A percentile compares a stretch with the other conserved stretches of the same genome.
These are phyloP conservation scores for Chaitophorus viminalis DNA, from an alignment of 2,888 invertebrate genomes.

Conservation along the genomic window DNA sequence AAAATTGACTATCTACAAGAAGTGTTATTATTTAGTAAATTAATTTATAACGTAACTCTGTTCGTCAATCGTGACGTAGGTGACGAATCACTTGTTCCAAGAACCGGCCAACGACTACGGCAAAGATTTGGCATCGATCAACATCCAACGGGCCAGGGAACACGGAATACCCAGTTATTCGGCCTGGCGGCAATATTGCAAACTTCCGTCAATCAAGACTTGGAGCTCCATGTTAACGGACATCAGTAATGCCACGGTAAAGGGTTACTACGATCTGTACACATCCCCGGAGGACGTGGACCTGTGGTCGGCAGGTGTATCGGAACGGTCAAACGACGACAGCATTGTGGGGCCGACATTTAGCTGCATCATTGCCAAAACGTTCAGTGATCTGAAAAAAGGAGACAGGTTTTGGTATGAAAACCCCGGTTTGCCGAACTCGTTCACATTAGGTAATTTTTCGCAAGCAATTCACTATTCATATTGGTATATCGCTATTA, in stretches of 20 bases:
- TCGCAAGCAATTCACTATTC: no score
- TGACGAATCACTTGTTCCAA: slow-evolving; percentile 63
- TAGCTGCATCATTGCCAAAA: slow-evolving; percentile 79
- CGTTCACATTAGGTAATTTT: slow-evolving; percentile 68
- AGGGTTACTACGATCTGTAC: slow-evolving; percentile 67
- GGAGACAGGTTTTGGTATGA: slow-evolving; percentile 84
- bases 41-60: no score
- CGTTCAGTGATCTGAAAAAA: slow-evolving; percentile 77
- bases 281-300: slow-evolving; percentile 75
- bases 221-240: slow-evolving; percentile 67
- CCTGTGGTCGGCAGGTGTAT: slow-evolving; percentile 79
- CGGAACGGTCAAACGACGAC: slow-evolving; percentile 73
- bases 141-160: slow-evolving; percentile 83
- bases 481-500: no score
- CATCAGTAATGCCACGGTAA: slow-evolving; percentile 67
- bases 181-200: slow-evolving; percentile 75
- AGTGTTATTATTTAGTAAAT: no score
- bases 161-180: slow-evolving; percentile 81
- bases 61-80: slow-evolving; percentile 12
- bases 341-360: slow-evolving; percentile 80
- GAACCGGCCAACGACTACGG: slow-evolving; percentile 67
- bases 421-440: slow-evolving; percentile 67
- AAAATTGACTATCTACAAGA: no score
- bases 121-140: slow-evolving; percentile 78
- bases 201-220: slow-evolving; percentile 66